Base-by-base conservation (phyloP, 2,888 invertebrate species). In the Oscheius sp. region DNA sequence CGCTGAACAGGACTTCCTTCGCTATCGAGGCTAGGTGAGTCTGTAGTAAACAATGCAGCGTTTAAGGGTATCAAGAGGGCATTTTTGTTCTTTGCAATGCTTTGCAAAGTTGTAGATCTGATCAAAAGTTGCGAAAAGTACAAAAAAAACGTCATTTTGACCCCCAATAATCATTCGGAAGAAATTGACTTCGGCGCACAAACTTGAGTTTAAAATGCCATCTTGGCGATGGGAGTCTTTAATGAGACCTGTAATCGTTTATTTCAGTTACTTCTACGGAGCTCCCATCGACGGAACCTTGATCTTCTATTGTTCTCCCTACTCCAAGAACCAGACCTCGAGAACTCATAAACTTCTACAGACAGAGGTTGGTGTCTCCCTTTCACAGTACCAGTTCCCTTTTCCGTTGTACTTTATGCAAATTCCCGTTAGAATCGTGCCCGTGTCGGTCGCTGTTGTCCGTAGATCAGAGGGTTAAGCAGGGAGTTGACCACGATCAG, bases 401-500 rank as follows among this genome's bases (percentile, higher is more conserved):
- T 21, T 21, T 21, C 21, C 21, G 21, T 0, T 21, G 21, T 21
- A 0, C 21, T 21, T 21, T 21, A 21, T 21, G 21, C 11, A 35
- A 35, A 35, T 35, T 33, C 33, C 33, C 21, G 33, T 58, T 55
- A 53, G 55, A 55, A 68, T 21, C 68, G 68, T 33, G 53, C 68
- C 55, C 68, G 53, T 21, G 51, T 68, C 4, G 11, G 32, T 33
- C 32, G 53, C 13, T 73, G 29, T n/a, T 48, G 58, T 48, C 82
- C 79, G 70, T 87, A 87, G 7, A 87, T 68, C n/a, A 86, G 73
- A n/a, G 87, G 87, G 70, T 87, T 87, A 42, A 87, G 42, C 33
- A 87, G 76, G 7, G 83, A 80, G 71, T 84, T 86, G 48, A 87
- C 73, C n/a, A 86, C 79, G 37, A 87, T 86, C 42, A 87, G 76